These are phyloP conservation scores for Polyergus mexicanus DNA, from an alignment of 1,140 invertebrate genomes.

Conservation along the genomic window DNA sequence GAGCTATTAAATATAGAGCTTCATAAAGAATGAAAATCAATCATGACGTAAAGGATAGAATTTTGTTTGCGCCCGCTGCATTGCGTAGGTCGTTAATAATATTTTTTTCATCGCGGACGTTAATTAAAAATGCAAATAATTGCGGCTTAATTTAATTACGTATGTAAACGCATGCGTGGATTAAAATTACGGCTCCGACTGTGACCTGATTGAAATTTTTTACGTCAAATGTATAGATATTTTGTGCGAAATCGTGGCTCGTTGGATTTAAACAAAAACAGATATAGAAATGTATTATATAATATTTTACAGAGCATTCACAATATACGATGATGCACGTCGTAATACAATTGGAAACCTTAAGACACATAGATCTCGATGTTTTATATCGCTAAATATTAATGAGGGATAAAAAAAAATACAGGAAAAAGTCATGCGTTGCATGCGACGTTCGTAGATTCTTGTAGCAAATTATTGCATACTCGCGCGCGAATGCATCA, in stretches of 20 bases:
- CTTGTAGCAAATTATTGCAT: slow-evolving; percentile 23
- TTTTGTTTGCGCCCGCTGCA: slow-evolving; percentile 27
- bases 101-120: slow-evolving; percentile 49
- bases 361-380: not conserved
- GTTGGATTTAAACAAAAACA: slow-evolving; percentile 48
- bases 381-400: slow-evolving; percentile 20
- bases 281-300: slow-evolving; percentile 29
- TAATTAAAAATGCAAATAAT: slow-evolving; percentile 63
- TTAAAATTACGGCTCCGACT: slow-evolving; percentile 51
- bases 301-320: slow-evolving; percentile 3
- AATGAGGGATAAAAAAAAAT: slow-evolving; percentile 15
- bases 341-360: not conserved
- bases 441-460: slow-evolving; percentile 43
- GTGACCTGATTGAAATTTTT: slow-evolving; percentile 58
- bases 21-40: slow-evolving; percentile 8
- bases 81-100: slow-evolving; percentile 46
- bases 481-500: slow-evolving; percentile 62
- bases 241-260: slow-evolving; percentile 33
- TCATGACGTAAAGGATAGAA: slow-evolving; percentile 32
- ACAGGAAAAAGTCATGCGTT: not conserved
- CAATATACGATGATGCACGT: not conserved
- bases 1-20: slow-evolving; percentile 16
- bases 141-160: slow-evolving; percentile 58
- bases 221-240: slow-evolving; percentile 50
- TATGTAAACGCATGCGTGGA: slow-evolving; percentile 48